Conservation (phyloP, 2,888 invertebrate species). For the Laothoe populi region DNA sequence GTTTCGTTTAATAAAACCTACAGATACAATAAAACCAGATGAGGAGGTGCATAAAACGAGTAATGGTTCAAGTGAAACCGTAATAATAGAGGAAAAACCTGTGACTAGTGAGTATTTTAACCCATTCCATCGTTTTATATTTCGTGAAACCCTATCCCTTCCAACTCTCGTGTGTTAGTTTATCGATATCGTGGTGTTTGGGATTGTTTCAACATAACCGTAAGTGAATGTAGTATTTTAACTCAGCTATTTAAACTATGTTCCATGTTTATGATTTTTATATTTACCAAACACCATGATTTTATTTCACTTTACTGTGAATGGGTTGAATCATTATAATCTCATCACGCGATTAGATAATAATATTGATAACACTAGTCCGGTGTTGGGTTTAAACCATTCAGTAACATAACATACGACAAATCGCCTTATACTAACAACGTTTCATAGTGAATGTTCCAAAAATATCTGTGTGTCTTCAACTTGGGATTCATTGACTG, state of each 20-base stretch:
- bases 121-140: slow-evolving; percentile 53
- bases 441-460: slow-evolving; percentile 62
- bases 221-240: slow-evolving; percentile 29
- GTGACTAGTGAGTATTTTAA: slow-evolving; percentile 78
- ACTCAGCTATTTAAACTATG: neutral
- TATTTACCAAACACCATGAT: slow-evolving; percentile 32
- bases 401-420: slow-evolving; percentile 65
- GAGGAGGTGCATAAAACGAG: slow-evolving; percentile 77
- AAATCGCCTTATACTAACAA: slow-evolving; percentile 60
- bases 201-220: slow-evolving; percentile 30
- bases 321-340: slow-evolving; percentile 63
- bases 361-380: slow-evolving; percentile 54
- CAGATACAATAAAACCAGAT: slow-evolving; percentile 77
- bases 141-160: slow-evolving; percentile 54
- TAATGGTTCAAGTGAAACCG: slow-evolving; percentile 71
- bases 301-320: slow-evolving; percentile 55
- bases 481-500: slow-evolving; percentile 81
- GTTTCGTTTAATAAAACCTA: slow-evolving; percentile 75
- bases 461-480: slow-evolving; percentile 83
- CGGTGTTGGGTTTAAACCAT: slow-evolving; percentile 56
- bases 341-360: slow-evolving; percentile 70
- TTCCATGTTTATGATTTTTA: neutral
- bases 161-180: slow-evolving; percentile 48
- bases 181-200: slow-evolving; percentile 64
- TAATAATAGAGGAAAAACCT: slow-evolving; percentile 72